Evolutionary conservation across 2,797 vertebrate genomes (phyloP).

Genomic region (Nasua narica): DNA sequence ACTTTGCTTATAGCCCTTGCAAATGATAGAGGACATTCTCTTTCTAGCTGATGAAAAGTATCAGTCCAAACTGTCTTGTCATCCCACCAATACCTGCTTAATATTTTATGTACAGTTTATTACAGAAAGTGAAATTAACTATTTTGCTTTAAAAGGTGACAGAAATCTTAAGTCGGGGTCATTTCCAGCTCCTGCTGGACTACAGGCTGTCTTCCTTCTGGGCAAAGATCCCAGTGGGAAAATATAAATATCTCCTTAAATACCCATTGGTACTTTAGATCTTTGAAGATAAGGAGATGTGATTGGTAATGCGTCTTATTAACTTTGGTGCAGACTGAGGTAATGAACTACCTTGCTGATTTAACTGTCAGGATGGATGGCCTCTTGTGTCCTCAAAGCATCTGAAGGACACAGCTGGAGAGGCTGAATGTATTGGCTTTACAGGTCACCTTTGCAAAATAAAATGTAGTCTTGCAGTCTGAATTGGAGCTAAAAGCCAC

Average conservation of each 20-base stretch:
- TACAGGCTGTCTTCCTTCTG: constrained; percentile 57
- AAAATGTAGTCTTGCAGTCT: constrained; percentile 13
- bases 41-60: neutral
- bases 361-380: constrained; percentile 48
- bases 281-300: constrained; percentile 39
- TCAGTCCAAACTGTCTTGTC: neutral
- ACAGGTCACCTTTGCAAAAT: constrained; percentile 59
- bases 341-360: constrained; percentile 58
- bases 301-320: constrained; percentile 50
- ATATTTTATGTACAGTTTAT: neutral
- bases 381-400: constrained; percentile 35
- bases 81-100: neutral
- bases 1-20: neutral
- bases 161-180: constrained; percentile 59
- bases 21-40: neutral
- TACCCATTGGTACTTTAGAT: constrained; percentile 23
- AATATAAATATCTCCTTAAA: constrained; percentile 64
- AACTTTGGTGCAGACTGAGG: constrained; percentile 30
- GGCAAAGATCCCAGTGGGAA: constrained; percentile 53
- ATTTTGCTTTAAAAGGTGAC: constrained; percentile 52
- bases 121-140: constrained; percentile 10
- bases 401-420: constrained; percentile 55
- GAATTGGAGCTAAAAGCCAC: constrained; percentile 38
- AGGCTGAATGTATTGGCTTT: constrained; percentile 20
- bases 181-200: constrained; percentile 56